Evolutionary conservation across 2,888 invertebrate genomes (phyloP).

Genomic region (Miltochrista miniata): DNA sequence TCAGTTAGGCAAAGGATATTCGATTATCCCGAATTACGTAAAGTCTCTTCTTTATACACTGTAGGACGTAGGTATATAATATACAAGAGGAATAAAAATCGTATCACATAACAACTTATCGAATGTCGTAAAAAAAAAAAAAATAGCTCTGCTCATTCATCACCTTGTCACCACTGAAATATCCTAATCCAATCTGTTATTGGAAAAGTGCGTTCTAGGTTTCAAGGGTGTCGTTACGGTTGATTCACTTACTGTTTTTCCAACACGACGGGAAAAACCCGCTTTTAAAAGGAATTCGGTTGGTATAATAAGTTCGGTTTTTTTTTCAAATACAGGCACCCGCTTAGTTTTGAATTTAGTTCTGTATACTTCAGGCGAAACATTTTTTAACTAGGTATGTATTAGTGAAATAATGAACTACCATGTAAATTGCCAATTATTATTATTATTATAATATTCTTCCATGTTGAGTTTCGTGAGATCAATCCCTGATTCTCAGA

Average conservation of each 20-base stretch:
- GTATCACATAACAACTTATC: conserved; percentile 35
- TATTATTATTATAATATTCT: background rate
- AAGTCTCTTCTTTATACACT: background rate
- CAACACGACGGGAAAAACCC: conserved; percentile 2
- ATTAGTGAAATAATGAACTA: too few species aligned
- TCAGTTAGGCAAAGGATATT: too few species aligned
- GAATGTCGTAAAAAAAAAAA: too few species aligned
- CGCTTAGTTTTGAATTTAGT: too few species aligned
- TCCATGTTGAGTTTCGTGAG: background rate
- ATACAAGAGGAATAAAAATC: conserved; percentile 17
- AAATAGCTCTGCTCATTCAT: conserved; percentile 2
- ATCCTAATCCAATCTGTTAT: conserved; percentile 25
- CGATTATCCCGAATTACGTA: too few species aligned
- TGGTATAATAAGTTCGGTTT: too few species aligned
- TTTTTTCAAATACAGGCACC: too few species aligned
- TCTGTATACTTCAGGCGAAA: too few species aligned
- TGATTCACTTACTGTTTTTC: conserved; percentile 28
- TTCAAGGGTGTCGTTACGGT: conserved; percentile 32
- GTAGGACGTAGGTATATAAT: background rate
- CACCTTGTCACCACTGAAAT: conserved; percentile 32
- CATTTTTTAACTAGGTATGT: too few species aligned
- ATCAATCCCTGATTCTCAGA: too few species aligned
- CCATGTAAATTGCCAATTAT: too few species aligned
- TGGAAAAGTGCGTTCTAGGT: conserved; percentile 19
- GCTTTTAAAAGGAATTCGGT: background rate